phyloP scores from a whole-genome alignment of 2,888 invertebrate genomes.

The Auanema freiburgensis region DNA sequence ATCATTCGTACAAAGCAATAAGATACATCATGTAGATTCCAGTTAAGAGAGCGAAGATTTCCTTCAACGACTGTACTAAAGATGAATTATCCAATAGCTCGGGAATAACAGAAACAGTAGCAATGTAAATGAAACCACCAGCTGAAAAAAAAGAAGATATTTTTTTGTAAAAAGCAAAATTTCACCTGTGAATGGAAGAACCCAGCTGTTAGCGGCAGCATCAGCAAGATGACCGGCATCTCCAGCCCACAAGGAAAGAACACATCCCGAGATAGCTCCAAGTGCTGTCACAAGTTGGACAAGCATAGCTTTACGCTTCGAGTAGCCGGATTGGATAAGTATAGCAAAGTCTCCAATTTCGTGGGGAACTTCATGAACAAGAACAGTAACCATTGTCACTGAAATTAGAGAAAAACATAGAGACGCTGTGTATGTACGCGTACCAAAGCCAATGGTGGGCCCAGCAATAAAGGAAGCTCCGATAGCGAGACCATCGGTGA shows the following conservation, averaged over 20 bases:
- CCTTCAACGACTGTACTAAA: slow-evolving; percentile 55
- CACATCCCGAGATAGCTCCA: slow-evolving; percentile 83
- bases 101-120: slow-evolving; percentile 96
- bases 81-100: slow-evolving; percentile 82
- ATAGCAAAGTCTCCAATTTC: slow-evolving; percentile 99
- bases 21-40: slow-evolving; percentile 62
- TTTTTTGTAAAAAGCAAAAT: background rate
- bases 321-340: slow-evolving; percentile 92
- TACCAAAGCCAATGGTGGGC: slow-evolving; percentile 55
- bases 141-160: slow-evolving; percentile 28
- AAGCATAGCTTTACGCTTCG: slow-evolving; percentile 88
- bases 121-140: slow-evolving; percentile 94
- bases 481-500: slow-evolving; percentile 97
- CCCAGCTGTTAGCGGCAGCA: slow-evolving; percentile 75
- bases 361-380: slow-evolving; percentile 97
- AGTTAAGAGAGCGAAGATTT: slow-evolving; percentile 53
- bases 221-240: slow-evolving; percentile 61
- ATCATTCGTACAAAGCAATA: slow-evolving; percentile 60
- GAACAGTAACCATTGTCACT: slow-evolving; percentile 90
- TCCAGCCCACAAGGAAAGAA: slow-evolving; percentile 55
- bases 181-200: slow-evolving; percentile 78
- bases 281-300: slow-evolving; percentile 90
- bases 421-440: too few relatives aligned
- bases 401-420: slow-evolving; percentile 67
- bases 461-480: slow-evolving; percentile 78